Conservation (phyloP, 2,888 invertebrate species). For the Didymodactylos carnosus region DNA sequence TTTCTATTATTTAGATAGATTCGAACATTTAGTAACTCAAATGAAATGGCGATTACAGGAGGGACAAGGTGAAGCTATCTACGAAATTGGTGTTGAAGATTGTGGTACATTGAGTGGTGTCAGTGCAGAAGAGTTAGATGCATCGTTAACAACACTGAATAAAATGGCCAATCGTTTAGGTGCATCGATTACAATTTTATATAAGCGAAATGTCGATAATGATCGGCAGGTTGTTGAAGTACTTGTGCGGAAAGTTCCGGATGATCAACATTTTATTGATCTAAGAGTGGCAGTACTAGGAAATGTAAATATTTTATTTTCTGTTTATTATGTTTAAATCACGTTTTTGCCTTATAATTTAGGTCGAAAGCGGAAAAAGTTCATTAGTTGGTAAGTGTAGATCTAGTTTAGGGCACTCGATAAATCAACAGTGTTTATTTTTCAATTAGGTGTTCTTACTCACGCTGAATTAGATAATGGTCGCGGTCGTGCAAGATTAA, state of each 20-base stretch:
- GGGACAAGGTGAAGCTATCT: constrained; percentile 87
- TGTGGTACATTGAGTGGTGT: constrained; percentile 62
- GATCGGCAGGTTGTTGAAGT: constrained; percentile 49
- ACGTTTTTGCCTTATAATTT: too few species aligned
- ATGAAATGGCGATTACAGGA: constrained; percentile 91
- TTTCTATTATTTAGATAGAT: too few species aligned
- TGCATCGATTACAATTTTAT: constrained; percentile 55
- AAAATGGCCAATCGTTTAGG: constrained; percentile 62
- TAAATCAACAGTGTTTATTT: too few species aligned
- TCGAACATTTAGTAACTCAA: constrained; percentile 91
- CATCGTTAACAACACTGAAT: constrained; percentile 60
- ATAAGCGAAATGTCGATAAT: constrained; percentile 43
- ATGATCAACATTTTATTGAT: constrained; percentile 32
- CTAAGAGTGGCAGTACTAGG: constrained; percentile 7
- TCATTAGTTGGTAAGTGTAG: constrained; percentile 4
- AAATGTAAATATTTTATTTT: too few species aligned
- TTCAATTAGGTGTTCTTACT: constrained; percentile 49
- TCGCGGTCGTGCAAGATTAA: constrained; percentile 70
- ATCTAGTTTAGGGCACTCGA: too few species aligned
- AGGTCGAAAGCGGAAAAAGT: constrained; percentile 13
- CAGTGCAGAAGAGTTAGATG: constrained; percentile 58
- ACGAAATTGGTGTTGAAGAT: constrained; percentile 59
- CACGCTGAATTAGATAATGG: constrained; percentile 91
- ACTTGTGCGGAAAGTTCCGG: constrained; percentile 55
- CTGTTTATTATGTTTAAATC: too few species aligned